These are phyloP conservation scores for Simalia tracyae DNA, from an alignment of 2,797 vertebrate species.

Conservation along the genomic window DNA sequence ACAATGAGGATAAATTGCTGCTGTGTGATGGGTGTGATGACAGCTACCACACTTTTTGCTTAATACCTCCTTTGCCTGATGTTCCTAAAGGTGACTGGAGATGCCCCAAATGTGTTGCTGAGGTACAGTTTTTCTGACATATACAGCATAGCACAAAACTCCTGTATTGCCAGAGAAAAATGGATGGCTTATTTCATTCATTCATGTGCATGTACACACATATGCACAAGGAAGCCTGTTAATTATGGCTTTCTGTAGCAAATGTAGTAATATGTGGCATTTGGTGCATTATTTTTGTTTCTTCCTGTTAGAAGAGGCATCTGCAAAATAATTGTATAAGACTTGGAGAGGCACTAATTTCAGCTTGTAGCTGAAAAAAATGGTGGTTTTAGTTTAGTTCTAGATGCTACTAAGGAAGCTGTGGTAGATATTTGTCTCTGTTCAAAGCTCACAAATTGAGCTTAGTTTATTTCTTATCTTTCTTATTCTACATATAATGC, in stretches of 20 bases:
- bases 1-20: constrained; percentile 93
- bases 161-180: no score
- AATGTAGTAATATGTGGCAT: not conserved
- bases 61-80: constrained; percentile 95
- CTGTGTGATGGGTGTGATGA: constrained; percentile 98
- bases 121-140: constrained; percentile 77
- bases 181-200: not conserved
- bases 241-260: not conserved
- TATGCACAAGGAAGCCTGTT: not conserved
- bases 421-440: constrained; percentile 13
- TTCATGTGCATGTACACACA: not conserved
- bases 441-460: not conserved
- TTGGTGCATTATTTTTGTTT: not conserved
- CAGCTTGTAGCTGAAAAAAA: not conserved
- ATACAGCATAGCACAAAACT: not conserved
- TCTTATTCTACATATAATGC: not conserved
- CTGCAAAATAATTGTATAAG: not conserved
- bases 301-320: not conserved
- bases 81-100: constrained; percentile 98
- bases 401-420: not conserved
- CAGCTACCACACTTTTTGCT: constrained; percentile 98
- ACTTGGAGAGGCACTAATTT: not conserved
- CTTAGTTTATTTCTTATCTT: not conserved
- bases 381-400: constrained; percentile 8
- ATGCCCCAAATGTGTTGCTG: constrained; percentile 95